Percentiles rank a stretch among this genome's conserved stretches.
phyloP scores from a whole-genome alignment of 2,797 vertebrate species.

The Cryptoblepharus egeriae region DNA sequence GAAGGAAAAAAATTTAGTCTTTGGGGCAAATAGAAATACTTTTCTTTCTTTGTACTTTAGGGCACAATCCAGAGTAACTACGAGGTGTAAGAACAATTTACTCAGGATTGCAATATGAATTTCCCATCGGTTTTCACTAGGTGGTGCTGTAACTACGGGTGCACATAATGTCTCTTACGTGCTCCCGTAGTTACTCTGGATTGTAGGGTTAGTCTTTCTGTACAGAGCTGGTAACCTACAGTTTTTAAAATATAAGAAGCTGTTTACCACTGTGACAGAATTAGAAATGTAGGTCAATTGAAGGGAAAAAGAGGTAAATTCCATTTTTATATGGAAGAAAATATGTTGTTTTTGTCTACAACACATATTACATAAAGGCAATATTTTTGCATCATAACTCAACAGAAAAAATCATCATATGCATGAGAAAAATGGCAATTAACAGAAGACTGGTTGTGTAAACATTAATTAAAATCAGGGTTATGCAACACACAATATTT shows the following conservation, averaged over 20 bases:
- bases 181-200: too few species aligned
- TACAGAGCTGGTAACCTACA: background rate
- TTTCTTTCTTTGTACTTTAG: too few species aligned
- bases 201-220: background rate
- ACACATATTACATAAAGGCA: background rate
- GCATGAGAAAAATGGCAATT: background rate
- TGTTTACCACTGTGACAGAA: background rate
- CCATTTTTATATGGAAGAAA: background rate
- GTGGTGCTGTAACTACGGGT: too few species aligned
- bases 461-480: background rate
- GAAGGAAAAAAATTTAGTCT: background rate
- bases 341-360: background rate
- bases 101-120: too few species aligned
- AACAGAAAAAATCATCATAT: background rate
- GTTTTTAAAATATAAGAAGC: background rate
- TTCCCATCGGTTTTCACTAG: too few species aligned
- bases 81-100: too few species aligned
- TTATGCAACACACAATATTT: background rate
- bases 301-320: background rate
- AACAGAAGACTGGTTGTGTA: background rate
- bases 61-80: too few species aligned
- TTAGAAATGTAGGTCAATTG: background rate
- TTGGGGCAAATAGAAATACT: background rate
- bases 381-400: background rate
- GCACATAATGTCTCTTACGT: too few species aligned